Evolutionary conservation across 2,888 invertebrate species (phyloP), one percentile per base, ranked within the genome.

Genomic region (Leptopilina myrica): DNA sequence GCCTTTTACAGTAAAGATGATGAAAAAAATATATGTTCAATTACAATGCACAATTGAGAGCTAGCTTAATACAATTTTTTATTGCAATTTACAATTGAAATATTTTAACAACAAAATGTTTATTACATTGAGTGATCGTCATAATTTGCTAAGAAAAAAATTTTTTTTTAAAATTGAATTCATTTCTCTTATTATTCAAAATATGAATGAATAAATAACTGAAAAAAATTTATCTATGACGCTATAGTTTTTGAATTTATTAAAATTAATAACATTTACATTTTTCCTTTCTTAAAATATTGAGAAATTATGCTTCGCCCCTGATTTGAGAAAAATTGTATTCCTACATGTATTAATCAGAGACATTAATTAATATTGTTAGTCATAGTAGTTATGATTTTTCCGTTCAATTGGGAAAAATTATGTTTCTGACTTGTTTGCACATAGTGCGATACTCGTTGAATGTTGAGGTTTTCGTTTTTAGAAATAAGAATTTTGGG

Each of bases 391-490:
- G 40, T 59, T 33, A 15, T 69, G 26, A 33, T 56, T 73, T 73
- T 73, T 56, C 40, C 73, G 14, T 15, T 11, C 5, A 40, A 9
- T 43, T n/a, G 33, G 56, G 56, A 73, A 56, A 33, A 73, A 56
- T 73, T 73, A 73, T 73, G 73, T 73, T 73, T 73, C 73, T 67
- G 49, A 67, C 20, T 73, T 73, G 53, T 53, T 33, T 33, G 56
- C 73, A 73, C 73, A 73, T 26, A 73, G 73, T 40, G 73, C 40
- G 33, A 56, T 73, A 73, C 73, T 73, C 73, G 33, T 73, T 73
- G 56, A 59, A 73, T 73, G n/a, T 59, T 59, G 33, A 73, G 56
- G 73, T 73, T 73, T 73, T 73, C 40, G 56, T n/a, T 56, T 59
- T 73, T 59, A n/a, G 15, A 73, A 56, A 73, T 49, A 49, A 49